Conservation (phyloP, 1,140 invertebrate species). For the Propsilocerus akamusi region DNA sequence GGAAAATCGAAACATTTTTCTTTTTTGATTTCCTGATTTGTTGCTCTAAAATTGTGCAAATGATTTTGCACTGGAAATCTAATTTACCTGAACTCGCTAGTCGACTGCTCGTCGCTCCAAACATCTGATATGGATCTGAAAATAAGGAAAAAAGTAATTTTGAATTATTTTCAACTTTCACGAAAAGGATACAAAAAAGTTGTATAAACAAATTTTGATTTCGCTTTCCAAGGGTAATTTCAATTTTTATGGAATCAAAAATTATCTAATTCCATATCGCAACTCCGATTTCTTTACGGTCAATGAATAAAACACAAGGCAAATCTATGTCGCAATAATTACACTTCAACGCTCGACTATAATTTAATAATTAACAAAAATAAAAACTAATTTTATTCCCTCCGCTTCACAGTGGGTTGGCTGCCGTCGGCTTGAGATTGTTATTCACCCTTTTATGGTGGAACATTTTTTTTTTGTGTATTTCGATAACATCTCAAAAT, state of each 20-base stretch:
- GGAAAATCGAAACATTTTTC: no score
- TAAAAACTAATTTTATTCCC: background rate
- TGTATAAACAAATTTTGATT: no score
- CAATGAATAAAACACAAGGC: background rate
- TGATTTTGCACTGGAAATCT: background rate
- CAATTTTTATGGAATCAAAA: background rate
- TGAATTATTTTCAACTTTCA: slow-evolving; percentile 10
- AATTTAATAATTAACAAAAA: slow-evolving; percentile 6
- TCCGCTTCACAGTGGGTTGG: background rate
- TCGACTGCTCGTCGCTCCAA: slow-evolving; percentile 82
- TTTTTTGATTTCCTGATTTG: no score
- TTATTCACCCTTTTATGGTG: background rate
- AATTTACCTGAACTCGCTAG: slow-evolving; percentile 73
- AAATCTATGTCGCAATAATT: background rate
- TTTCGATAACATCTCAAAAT: no score
- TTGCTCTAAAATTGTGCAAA: no score
- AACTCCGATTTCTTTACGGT: background rate
- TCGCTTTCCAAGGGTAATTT: background rate
- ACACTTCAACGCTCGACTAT: background rate
- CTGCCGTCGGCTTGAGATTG: background rate
- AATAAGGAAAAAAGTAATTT: slow-evolving; percentile 19
- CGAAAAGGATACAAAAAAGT: no score
- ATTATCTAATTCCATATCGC: no score
- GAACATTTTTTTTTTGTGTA: no score
- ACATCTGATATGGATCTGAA: slow-evolving; percentile 93